Evolutionary conservation across 2,797 vertebrate species (phyloP).

Genomic region (Hemibagrus guttatus): DNA sequence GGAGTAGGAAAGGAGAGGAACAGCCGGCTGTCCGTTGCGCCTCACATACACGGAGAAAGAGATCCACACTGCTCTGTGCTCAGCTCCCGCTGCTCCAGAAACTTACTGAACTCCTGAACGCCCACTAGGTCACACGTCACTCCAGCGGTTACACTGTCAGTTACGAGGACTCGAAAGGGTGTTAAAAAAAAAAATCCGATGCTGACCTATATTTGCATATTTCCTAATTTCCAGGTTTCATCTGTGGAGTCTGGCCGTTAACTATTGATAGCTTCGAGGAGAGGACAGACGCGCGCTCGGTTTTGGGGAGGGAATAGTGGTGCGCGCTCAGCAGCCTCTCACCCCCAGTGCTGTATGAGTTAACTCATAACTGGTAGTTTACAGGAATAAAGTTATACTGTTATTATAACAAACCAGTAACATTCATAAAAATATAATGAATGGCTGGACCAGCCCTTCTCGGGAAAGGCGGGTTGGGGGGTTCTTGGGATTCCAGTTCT

Average conservation of each 20-base stretch:
- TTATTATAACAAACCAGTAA: neutral
- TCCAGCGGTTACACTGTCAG: neutral
- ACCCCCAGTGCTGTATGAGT: neutral
- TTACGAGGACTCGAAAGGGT: neutral
- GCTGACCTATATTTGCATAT: neutral
- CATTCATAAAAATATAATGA: neutral
- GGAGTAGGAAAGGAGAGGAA: neutral
- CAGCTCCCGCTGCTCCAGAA: neutral
- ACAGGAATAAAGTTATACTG: neutral
- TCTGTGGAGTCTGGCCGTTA: neutral
- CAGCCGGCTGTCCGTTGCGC: conserved; percentile 22
- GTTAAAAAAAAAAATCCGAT: neutral
- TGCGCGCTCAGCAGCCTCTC: neutral
- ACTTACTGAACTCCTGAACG: conserved; percentile 12
- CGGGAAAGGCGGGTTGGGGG: neutral
- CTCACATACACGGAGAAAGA: conserved; percentile 1
- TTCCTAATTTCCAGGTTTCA: neutral
- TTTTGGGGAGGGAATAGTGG: neutral
- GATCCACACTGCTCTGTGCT: neutral
- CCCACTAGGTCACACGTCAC: conserved; percentile 45
- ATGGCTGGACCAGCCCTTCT: neutral
- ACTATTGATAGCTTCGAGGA: neutral
- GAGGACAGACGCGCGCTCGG: neutral
- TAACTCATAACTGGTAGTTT: too few species aligned
- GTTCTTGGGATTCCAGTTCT: neutral